Evolutionary conservation across 1,140 invertebrate species (phyloP).

Genomic region (Pseudomyrmex concolor): DNA sequence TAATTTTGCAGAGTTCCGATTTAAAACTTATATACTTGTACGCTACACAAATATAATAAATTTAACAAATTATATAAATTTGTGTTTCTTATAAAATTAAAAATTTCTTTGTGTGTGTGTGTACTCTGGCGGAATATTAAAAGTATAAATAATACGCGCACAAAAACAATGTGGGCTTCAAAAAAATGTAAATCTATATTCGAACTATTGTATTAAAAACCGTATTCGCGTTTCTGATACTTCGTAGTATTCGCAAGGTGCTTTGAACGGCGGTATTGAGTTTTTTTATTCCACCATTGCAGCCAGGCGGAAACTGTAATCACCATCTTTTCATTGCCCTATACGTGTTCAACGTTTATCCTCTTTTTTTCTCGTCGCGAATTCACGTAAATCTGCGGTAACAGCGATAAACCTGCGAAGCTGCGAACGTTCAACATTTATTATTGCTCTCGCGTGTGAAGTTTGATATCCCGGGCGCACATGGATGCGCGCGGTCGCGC

Average conservation of each 20-base stretch:
- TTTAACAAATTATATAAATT: too few species aligned
- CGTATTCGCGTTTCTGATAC: not conserved
- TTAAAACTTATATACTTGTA: too few species aligned
- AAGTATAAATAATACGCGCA: too few species aligned
- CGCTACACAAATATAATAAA: too few species aligned
- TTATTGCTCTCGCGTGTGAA: slow-evolving; percentile 79
- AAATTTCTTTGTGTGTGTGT: too few species aligned
- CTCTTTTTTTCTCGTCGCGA: slow-evolving; percentile 65
- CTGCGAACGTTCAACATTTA: slow-evolving; percentile 76
- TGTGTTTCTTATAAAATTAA: too few species aligned
- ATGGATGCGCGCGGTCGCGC: slow-evolving; percentile 65
- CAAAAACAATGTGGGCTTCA: too few species aligned
- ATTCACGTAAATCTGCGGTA: slow-evolving; percentile 72
- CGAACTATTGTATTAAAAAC: too few species aligned
- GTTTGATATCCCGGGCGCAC: slow-evolving; percentile 78
- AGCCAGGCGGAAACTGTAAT: slow-evolving; percentile 63
- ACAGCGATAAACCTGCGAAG: slow-evolving; percentile 74
- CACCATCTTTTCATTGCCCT: slow-evolving; percentile 64
- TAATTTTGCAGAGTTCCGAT: not conserved
- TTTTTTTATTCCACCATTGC: slow-evolving; percentile 64
- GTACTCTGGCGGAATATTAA: too few species aligned
- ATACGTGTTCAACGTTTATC: slow-evolving; percentile 45
- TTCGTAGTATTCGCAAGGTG: not conserved
- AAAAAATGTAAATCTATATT: too few species aligned
- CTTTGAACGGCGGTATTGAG: slow-evolving; percentile 59